Evolutionary conservation across 1,140 invertebrate genomes (phyloP), one percentile per base, ranked within the genome.

Genomic region (Asbolus verrucosus): DNA sequence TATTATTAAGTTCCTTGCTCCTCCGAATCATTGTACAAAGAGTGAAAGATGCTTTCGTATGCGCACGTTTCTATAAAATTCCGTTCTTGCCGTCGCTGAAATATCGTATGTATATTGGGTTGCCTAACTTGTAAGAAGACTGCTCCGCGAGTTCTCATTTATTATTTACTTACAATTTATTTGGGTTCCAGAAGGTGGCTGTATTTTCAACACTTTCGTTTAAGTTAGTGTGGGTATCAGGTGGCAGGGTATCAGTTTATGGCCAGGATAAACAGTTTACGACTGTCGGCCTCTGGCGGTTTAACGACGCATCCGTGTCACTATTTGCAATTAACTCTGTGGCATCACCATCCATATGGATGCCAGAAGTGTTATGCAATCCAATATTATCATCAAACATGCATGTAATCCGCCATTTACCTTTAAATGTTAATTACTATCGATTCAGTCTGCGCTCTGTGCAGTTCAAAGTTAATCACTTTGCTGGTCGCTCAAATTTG

Each of bases 261-360:
- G 31, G 71, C 66, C 18, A 39, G 71, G 67, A 66, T 72, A 72
- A 69, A 65, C 71, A 69, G 43, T 72, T 72, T 72, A 72, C 71
- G 71, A 69, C 71, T 69, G 67, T 33, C 59, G 70, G 70, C 59
- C 60, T 68, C 60, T 69, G 70, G 46, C 46, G 67, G 67, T 72
- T 72, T 72, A 72, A 72, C 71, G 46, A 59, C 67, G 19, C 27
- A 69, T 66, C 50, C 67, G 33, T 72, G 67, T 72, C 67, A 72
- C 60, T 72, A 66, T 72, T 69, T 65, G 67, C 67, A 69, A 72
- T 72, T 72, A 72, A 72, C 41, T 39, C 46, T 9, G 46, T 54
- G 46, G 11, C 21, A 54, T 21, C 46, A 54, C 11, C 46, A 50
- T 18, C 24, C 14, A 19, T 21, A 50, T 50, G 43, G 43, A 50